Evolutionary conservation across 2,888 invertebrate genomes (phyloP), one percentile per base, ranked within the genome.

Genomic region (Patella ulyssiponensis): DNA sequence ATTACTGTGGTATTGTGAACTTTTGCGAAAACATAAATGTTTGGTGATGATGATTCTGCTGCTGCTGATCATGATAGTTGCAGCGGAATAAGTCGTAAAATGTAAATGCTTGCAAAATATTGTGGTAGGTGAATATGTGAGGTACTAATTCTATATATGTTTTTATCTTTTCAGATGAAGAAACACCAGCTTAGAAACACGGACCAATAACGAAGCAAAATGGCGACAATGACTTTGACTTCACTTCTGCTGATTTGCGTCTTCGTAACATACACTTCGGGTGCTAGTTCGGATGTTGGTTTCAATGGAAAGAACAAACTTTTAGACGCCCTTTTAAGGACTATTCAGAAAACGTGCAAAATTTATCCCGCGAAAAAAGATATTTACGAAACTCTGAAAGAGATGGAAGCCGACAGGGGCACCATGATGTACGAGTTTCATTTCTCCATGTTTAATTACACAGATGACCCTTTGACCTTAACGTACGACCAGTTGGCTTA

Each of bases 401-500:
- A 71, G 27, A 15, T 71, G 58, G 72, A 69, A 3, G 27, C 15
- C 20, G 33, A 58, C 1, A 69, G 27, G 58, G 23, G 58, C 11
- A 52, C 71, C 15, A 53, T 73, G 69, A 44, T 76, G 27, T 76
- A 72, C 15, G 73, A 76, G 52, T 54, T 76, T 27, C 44, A 69
- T 70, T 56, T 75, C 14, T 64, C 64, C 64, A 64, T 64, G 64
- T 64, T 64, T 64, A 64, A 64, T 64, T 44, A 44, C 44, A 64
- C 64, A 23, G 20, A 20, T 23, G 64, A 64, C 20, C 64, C 64
- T 20, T 64, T 64, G 14, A 20, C 20, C 11, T 3, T 64, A 23
- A 64, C 11, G 11, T 80, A 82, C 4, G 72, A 27, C 1, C 20
- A 77, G 7, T 82, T 84, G 52, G 44, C 44, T 44, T 90, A 88